Evolutionary conservation across 1,140 invertebrate species (phyloP).

Genomic region (Scaptomyza montana): DNA sequence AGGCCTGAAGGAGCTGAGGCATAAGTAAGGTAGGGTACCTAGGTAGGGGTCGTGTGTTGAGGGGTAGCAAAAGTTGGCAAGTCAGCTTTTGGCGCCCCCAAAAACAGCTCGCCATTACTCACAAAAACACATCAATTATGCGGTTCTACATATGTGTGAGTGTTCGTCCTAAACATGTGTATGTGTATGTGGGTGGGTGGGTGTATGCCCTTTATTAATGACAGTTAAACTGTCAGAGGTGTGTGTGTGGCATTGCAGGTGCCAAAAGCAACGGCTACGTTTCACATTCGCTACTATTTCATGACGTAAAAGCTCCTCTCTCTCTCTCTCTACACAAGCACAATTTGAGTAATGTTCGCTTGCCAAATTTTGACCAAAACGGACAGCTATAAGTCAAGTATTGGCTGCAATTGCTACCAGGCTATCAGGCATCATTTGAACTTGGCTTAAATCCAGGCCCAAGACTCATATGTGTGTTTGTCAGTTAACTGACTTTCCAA

Average conservation of each 20-base stretch:
- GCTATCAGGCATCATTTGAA: too few relatives aligned
- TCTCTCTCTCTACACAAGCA: constrained; percentile 1
- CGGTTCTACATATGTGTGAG: constrained; percentile 42
- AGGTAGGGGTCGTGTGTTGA: background rate
- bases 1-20: background rate
- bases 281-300: constrained; percentile 1
- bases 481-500: constrained; percentile 4
- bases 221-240: constrained; percentile 80
- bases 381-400: constrained; percentile 76
- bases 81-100: constrained; percentile 59
- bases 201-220: constrained; percentile 73
- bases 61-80: constrained; percentile 63
- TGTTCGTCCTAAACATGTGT: background rate
- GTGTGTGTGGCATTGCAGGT: constrained; percentile 73
- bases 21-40: background rate
- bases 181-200: background rate
- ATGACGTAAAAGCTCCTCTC: background rate
- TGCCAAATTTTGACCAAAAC: constrained; percentile 69
- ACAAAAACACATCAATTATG: constrained; percentile 81
- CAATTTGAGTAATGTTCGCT: constrained; percentile 69
- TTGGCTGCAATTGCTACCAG: constrained; percentile 32
- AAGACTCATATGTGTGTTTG: constrained; percentile 5
- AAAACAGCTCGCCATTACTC: constrained; percentile 72
- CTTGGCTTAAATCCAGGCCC: background rate
- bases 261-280: constrained; percentile 45